These are phyloP conservation scores for Desoria tigrina DNA, from an alignment of 2,888 invertebrate genomes.

Conservation along the genomic window DNA sequence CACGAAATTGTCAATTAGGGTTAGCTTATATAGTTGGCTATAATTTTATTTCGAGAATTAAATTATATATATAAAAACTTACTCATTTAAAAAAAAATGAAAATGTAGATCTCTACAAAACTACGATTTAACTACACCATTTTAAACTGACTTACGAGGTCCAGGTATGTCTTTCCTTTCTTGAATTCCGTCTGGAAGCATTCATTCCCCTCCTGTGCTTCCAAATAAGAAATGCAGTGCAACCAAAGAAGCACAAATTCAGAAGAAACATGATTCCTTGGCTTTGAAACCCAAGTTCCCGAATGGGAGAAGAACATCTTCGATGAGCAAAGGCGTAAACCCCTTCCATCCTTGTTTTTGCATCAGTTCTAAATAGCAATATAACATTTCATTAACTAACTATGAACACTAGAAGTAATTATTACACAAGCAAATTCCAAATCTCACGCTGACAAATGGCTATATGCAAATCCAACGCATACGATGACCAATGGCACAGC, in stretches of 20 bases:
- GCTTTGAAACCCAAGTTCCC: conserved; percentile 41
- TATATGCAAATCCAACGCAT: conserved; percentile 19
- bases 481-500: conserved; percentile 32
- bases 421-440: neutral
- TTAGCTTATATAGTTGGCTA: neutral
- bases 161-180: conserved; percentile 35
- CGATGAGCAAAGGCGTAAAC: conserved; percentile 40
- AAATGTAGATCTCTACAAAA: neutral
- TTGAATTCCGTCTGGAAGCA: conserved; percentile 21
- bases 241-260: conserved; percentile 33
- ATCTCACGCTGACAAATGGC: conserved; percentile 27
- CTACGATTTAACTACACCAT: no score
- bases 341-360: conserved; percentile 30
- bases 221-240: conserved; percentile 41
- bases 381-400: neutral
- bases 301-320: conserved; percentile 42
- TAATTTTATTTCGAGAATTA: neutral
- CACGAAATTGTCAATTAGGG: no score
- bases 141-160: conserved; percentile 34
- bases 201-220: conserved; percentile 38
- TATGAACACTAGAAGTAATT: neutral
- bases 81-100: neutral
- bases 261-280: conserved; percentile 42
- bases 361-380: conserved; percentile 16
- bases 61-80: neutral